Evolutionary conservation across 2,113 vertebrate genomes (phyloP).

Genomic region (Megalops atlanticus): DNA sequence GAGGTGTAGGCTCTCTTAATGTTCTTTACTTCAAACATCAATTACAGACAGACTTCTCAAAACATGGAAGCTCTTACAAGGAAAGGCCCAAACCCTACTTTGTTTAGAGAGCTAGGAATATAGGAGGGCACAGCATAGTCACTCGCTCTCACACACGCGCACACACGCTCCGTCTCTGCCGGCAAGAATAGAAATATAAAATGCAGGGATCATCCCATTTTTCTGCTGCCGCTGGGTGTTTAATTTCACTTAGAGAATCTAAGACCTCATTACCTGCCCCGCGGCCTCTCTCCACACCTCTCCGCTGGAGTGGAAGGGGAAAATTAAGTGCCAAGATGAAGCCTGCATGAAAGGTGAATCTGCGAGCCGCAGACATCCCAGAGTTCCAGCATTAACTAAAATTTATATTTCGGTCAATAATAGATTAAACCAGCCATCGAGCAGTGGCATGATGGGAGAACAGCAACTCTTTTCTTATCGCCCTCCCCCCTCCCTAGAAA

Average conservation of each 20-base stretch:
- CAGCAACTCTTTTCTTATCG: neutral
- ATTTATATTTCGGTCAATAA: slow-evolving; percentile 14
- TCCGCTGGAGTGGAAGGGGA: neutral
- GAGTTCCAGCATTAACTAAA: neutral
- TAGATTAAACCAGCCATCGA: slow-evolving; percentile 12
- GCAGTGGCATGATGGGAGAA: neutral
- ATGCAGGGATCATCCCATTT: slow-evolving; percentile 14
- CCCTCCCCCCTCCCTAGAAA: neutral
- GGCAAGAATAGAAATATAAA: neutral
- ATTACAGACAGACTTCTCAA: no score
- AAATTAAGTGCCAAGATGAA: slow-evolving; percentile 23
- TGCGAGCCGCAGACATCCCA: slow-evolving; percentile 16
- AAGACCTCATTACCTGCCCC: slow-evolving; percentile 22
- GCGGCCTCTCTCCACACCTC: neutral
- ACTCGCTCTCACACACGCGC: no score
- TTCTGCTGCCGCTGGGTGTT: slow-evolving; percentile 15
- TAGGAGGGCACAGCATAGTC: no score
- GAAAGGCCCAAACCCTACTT: no score
- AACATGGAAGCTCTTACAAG: no score
- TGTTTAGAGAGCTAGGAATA: no score
- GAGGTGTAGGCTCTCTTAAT: no score
- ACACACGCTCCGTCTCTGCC: no score
- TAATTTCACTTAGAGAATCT: slow-evolving; percentile 26
- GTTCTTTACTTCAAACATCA: no score
- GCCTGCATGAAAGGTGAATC: slow-evolving; percentile 24